These are phyloP conservation scores for Melipona beecheii DNA, from an alignment of 2,888 invertebrate genomes.

Conservation along the genomic window DNA sequence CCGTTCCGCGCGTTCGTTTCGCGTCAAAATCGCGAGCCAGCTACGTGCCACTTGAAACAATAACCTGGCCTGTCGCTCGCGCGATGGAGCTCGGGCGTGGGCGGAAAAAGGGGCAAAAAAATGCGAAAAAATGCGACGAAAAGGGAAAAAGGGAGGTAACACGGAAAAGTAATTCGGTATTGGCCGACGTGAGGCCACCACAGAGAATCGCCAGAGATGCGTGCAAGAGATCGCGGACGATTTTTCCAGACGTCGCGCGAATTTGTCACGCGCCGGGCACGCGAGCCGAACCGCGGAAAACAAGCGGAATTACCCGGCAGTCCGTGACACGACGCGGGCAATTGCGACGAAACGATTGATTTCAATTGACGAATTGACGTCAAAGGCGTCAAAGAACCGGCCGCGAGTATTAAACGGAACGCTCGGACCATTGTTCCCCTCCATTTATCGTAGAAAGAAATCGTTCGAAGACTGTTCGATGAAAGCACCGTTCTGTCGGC, in stretches of 20 bases:
- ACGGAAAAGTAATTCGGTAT: slow-evolving; percentile 2
- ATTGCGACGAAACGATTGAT: slow-evolving; percentile 12
- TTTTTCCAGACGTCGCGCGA: slow-evolving; percentile 41
- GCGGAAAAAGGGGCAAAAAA: background rate
- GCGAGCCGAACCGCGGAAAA: slow-evolving; percentile 6
- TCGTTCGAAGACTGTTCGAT: no score
- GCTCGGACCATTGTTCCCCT: background rate
- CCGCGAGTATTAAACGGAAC: background rate
- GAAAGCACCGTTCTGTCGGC: no score
- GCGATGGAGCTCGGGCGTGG: background rate
- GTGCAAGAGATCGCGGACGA: slow-evolving; percentile 34
- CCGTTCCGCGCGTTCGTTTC: slow-evolving; percentile 16
- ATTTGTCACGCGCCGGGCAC: slow-evolving; percentile 49
- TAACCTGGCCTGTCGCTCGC: slow-evolving; percentile 16
- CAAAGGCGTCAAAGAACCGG: slow-evolving; percentile 13
- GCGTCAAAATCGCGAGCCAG: slow-evolving; percentile 30
- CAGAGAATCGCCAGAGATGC: background rate
- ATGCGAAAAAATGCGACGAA: background rate
- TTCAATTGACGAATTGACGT: background rate
- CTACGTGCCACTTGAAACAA: slow-evolving; percentile 51
- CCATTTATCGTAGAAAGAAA: background rate
- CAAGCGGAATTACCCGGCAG: slow-evolving; percentile 11
- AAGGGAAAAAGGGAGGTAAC: no score
- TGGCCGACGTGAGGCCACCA: slow-evolving; percentile 1
- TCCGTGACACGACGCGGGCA: background rate